Evolutionary conservation across 2,888 invertebrate species (phyloP).

Genomic region (Synergus itoensis): DNA sequence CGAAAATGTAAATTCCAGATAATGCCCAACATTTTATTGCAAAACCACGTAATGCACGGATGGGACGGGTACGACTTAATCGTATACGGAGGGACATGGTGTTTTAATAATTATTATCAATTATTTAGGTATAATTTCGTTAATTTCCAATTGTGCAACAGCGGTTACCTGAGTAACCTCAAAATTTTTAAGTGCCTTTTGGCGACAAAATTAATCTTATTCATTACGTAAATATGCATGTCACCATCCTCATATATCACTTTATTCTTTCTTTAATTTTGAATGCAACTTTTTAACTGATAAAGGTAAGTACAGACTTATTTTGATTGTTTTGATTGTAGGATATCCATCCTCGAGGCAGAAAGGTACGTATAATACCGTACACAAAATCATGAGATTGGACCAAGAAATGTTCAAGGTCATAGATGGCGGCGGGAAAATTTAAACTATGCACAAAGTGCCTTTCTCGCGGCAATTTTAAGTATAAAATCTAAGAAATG

Average conservation of each 20-base stretch:
- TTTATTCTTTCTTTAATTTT: background rate
- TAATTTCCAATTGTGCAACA: background rate
- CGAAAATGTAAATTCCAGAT: conserved; percentile 85
- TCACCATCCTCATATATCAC: background rate
- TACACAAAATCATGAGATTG: no score
- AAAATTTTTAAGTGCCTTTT: background rate
- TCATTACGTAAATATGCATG: background rate
- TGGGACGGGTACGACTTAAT: conserved; percentile 72
- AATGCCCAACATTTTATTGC: conserved; percentile 88
- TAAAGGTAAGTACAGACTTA: background rate
- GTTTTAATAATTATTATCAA: background rate
- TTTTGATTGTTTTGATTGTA: background rate
- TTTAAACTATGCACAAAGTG: no score
- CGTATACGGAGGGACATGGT: conserved; percentile 70
- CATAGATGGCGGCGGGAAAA: no score
- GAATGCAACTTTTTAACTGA: background rate
- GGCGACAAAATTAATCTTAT: background rate
- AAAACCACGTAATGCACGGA: conserved; percentile 79
- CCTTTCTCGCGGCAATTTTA: no score
- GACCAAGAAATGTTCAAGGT: no score
- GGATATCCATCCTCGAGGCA: background rate
- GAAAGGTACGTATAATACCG: background rate
- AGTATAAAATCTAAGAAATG: no score
- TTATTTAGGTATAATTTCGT: background rate
- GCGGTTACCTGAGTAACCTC: background rate